Conservation (phyloP, 2,797 vertebrate genomes). For the Spea hammondii region DNA sequence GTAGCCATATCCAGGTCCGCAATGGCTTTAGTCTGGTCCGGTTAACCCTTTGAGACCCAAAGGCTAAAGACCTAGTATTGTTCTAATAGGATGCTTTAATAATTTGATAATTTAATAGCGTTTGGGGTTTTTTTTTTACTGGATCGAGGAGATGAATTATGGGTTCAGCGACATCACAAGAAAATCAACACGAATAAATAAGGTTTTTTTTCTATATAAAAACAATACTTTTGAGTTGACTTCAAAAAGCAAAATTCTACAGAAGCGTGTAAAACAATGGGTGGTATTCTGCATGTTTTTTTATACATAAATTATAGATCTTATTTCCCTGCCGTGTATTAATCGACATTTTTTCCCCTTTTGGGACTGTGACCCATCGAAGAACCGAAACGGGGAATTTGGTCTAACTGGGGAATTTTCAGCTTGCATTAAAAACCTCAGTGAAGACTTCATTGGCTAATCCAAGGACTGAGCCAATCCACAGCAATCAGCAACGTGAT, state of each 20-base stretch:
- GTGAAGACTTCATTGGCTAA: too few species aligned
- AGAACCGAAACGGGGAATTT: too few species aligned
- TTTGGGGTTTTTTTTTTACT: not conserved
- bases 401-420: too few species aligned
- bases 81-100: slow-evolving; percentile 46
- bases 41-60: not conserved
- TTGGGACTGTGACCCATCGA: too few species aligned
- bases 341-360: too few species aligned
- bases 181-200: not conserved
- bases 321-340: too few species aligned
- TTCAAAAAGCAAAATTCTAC: not conserved
- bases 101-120: slow-evolving; percentile 40
- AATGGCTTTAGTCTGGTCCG: slow-evolving; percentile 35
- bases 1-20: slow-evolving; percentile 55
- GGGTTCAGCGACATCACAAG: not conserved
- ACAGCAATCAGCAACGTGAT: too few species aligned
- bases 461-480: too few species aligned
- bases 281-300: not conserved
- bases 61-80: too few species aligned
- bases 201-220: not conserved
- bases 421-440: too few species aligned
- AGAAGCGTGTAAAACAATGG: not conserved
- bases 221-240: not conserved
- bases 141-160: not conserved
- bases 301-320: too few species aligned